These are phyloP conservation scores for Acheta domesticus DNA, from an alignment of 2,888 invertebrate genomes.

Conservation along the genomic window DNA sequence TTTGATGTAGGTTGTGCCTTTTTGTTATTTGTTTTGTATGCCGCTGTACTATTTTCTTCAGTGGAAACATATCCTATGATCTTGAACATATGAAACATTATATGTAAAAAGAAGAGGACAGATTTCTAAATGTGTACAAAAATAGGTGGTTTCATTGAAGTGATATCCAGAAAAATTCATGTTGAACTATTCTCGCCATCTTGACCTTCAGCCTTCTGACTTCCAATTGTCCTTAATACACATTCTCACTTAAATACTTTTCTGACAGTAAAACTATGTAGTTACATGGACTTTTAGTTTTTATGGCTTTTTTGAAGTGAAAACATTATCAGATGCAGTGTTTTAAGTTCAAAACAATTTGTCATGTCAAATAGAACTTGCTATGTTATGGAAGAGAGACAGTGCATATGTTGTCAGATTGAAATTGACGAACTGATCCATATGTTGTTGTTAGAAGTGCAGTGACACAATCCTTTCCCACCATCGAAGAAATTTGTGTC, in stretches of 20 bases:
- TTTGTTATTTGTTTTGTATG: neutral
- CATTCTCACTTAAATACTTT: conserved; percentile 4
- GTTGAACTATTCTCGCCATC: neutral
- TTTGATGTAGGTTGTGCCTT: conserved; percentile 7
- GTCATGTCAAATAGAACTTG: neutral
- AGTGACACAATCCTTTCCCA: neutral
- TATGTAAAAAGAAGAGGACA: neutral
- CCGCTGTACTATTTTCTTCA: neutral
- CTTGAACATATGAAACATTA: neutral
- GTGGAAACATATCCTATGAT: conserved; percentile 18
- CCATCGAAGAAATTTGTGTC: neutral
- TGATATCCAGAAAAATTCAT: neutral
- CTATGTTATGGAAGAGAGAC: neutral
- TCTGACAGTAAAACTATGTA: neutral
- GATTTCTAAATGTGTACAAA: neutral
- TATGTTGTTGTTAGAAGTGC: neutral
- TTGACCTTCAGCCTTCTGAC: neutral
- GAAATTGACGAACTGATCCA: neutral
- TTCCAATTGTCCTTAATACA: neutral
- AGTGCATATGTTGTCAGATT: conserved; percentile 18
- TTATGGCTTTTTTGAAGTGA: neutral
- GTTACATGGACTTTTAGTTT: neutral
- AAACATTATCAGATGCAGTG: neutral
- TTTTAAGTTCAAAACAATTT: neutral
- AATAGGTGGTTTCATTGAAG: conserved; percentile 2